Conservation (phyloP, 1,140 invertebrate genomes). For the Drosophila rufa region DNA sequence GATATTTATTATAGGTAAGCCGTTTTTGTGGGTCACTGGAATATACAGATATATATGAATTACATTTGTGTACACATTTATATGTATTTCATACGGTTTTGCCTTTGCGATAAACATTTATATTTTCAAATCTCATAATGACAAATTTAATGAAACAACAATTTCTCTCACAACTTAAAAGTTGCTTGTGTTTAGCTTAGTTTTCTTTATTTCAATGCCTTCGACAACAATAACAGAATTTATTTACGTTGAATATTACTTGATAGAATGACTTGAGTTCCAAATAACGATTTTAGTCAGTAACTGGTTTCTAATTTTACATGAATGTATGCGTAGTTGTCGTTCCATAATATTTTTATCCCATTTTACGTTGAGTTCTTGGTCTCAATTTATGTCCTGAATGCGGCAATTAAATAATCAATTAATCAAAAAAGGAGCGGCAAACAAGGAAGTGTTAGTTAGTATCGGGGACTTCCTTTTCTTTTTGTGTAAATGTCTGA, state of each 20-base stretch:
- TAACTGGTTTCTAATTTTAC: conserved; percentile 34
- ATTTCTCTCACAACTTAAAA: conserved; percentile 69
- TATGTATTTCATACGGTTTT: conserved; percentile 40
- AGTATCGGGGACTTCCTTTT: conserved; percentile 1
- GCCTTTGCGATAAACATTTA: conserved; percentile 62
- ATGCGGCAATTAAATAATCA: conserved; percentile 18
- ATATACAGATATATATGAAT: conserved; percentile 57
- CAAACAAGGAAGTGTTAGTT: conserved; percentile 23
- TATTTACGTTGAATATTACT: conserved; percentile 48
- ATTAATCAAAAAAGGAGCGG: conserved; percentile 12
- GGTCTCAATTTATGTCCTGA: conserved; percentile 38
- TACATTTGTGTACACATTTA: conserved; percentile 49
- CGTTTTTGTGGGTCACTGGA: conserved; percentile 29
- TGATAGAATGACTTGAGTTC: conserved; percentile 39
- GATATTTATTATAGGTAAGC: conserved; percentile 29
- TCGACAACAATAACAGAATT: conserved; percentile 77
- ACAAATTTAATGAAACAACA: conserved; percentile 80
- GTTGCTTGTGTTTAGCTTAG: conserved; percentile 46
- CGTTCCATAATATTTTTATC: conserved; percentile 20
- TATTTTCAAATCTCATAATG: conserved; percentile 65
- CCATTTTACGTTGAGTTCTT: conserved; percentile 1
- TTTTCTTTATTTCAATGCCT: conserved; percentile 41
- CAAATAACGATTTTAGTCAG: conserved; percentile 46
- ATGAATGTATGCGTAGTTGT: conserved; percentile 68
- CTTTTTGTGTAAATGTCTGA: conserved; percentile 11